phyloP scores from a whole-genome alignment of 2,888 invertebrate genomes.

The Sycophila texana region DNA sequence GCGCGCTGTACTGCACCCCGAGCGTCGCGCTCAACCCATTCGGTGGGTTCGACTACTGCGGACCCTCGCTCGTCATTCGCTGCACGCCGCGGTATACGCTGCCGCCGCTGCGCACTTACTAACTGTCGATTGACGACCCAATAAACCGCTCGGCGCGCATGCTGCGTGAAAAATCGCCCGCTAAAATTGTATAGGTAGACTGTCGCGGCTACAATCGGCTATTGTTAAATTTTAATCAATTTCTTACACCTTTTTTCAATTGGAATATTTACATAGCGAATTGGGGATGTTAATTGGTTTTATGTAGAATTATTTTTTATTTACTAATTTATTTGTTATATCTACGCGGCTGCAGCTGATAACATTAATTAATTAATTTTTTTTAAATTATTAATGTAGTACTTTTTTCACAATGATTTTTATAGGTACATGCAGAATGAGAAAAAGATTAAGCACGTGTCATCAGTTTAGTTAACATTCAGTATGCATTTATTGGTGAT shows the following conservation, averaged over 20 bases:
- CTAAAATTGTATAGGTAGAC: conserved; percentile 32
- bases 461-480: too few species aligned
- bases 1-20: not conserved
- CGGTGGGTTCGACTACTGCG: conserved; percentile 20
- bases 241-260: not conserved
- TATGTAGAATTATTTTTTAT: not conserved
- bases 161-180: conserved; percentile 38
- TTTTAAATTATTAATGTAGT: too few species aligned
- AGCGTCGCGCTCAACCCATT: conserved; percentile 34
- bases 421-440: too few species aligned
- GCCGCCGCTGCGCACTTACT: conserved; percentile 5
- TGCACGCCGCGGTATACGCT: not conserved
- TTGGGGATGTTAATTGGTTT: not conserved
- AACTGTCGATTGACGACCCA: conserved; percentile 53
- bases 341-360: too few species aligned
- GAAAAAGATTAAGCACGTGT: too few species aligned
- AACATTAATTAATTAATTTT: too few species aligned
- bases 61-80: conserved; percentile 15
- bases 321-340: not conserved
- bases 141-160: conserved; percentile 40
- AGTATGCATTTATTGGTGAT: too few species aligned
- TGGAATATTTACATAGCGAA: not conserved
- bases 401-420: too few species aligned
- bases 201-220: not conserved
- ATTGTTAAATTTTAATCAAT: not conserved